Evolutionary conservation across 2,888 invertebrate genomes (phyloP), one percentile per base, ranked within the genome.

Genomic region (Strigamia maritima): DNA sequence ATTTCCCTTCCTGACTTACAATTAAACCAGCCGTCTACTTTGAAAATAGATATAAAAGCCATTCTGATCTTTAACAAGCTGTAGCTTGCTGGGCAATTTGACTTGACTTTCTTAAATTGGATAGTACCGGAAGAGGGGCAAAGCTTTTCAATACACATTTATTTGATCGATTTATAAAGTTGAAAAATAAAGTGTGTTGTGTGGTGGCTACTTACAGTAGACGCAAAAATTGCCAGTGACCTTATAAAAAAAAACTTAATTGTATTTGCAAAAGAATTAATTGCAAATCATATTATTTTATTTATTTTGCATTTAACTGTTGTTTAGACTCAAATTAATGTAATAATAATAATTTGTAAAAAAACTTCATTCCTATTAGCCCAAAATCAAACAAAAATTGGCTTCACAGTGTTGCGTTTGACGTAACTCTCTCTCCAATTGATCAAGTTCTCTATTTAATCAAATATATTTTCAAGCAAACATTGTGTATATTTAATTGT

Each of bases 31-130:
- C n/a, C n/a, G 22, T 54, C 54, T 54, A 54, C 19, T 14, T 44
- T n/a, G 44, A 44, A 54, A 54, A 19, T 19, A 19, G 22, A 54
- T 54, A 19, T n/a, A 54, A 54, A 54, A 19, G 19, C 16, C 54
- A 19, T 19, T 54, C n/a, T 16, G 44, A 54, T 54, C 54, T n/a
- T 54, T 54, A 19, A 54, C 54, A 54, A 54, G 19, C 54, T 22
- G 54, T 4, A 54, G 19, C 19, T 19, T 54, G 54, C n/a, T 26
- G 28, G 70, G 70, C 70, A 70, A 70, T 70, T 70, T 70, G 10
- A 70, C 70, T 70, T 26, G n/a, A 26, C 16, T 70, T 70, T 70
- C 70, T 14, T 70, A 70, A 70, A 70, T 70, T 70, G 28, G 70
- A 70, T 70, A 26, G 70, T 70, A 70, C 26, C 70, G 70, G 60